Conservation (phyloP, 2,113 vertebrate species). For the Conger conger region DNA sequence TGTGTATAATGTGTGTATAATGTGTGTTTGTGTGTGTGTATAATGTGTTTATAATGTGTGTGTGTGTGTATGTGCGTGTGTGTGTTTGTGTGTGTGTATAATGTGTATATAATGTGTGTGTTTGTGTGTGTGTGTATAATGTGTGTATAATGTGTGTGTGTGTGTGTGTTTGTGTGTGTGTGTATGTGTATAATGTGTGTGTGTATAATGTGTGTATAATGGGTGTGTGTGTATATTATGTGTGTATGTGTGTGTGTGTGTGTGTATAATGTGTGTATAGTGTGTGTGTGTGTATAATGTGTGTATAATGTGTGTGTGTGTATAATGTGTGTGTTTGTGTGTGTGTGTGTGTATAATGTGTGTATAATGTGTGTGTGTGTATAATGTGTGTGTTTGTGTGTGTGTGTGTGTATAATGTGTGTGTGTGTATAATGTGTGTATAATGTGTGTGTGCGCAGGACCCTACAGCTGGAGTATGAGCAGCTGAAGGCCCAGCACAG, state of each 20-base stretch:
- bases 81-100: too few species aligned
- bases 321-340: neutral
- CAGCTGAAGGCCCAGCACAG: constrained; percentile 88
- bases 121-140: too few species aligned
- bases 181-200: too few species aligned
- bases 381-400: neutral
- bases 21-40: too few species aligned
- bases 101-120: too few species aligned
- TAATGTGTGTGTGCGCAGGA: constrained; percentile 63
- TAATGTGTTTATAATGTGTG: neutral
- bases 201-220: neutral
- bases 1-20: neutral
- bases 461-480: constrained; percentile 86
- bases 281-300: neutral
- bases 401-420: neutral
- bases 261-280: constrained; percentile 3
- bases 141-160: too few species aligned
- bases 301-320: neutral
- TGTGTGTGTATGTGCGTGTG: too few species aligned
- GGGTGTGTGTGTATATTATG: neutral
- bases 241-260: neutral
- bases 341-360: neutral
- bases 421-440: too few species aligned
- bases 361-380: too few species aligned
- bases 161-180: too few species aligned